Evolutionary conservation across 2,888 invertebrate species (phyloP), one percentile per base, ranked within the genome.

Genomic region (Syrphus vitripennis): DNA sequence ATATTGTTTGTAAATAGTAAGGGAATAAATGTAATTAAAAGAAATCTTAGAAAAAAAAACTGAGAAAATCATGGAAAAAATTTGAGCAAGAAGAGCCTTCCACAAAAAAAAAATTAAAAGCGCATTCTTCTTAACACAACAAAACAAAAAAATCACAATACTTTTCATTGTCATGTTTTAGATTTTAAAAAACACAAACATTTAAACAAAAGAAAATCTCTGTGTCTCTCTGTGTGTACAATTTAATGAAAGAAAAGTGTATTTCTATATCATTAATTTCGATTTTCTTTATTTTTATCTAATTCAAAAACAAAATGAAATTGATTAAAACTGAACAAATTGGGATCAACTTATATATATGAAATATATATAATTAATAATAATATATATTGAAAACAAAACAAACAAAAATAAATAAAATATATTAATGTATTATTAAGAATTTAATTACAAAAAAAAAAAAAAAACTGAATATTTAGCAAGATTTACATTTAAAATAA

Each of bases 321-420:
- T 79, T 86, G 69, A 79, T 83, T 86, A 91, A 91, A 91, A 92
- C 91, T 92, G 92, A 92, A 91, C 90, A 91, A 88, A 92, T 92
- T 92, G 92, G 92, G 92, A 92, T 91, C 92, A 92, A 92, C 91
- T 92, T 92, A 91, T 92, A 91, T 91, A 91, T 91, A 91, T 91
- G 91, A 91, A 90, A 89, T 89, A 90, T 89, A 90, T 89, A 90
- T 89, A 89, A 90, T 89, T 88, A 89, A 89, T 87, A 82, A 76
- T 76, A 50, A 82, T 81, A 86, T 86, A 86, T 78, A 70, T 79
- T 75, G 87, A 87, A 82, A 75, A 57, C 40, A 87, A 63, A 71
- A 72, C 40, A 42, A 40, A 69, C 50, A 55, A 72, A 69, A 76
- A 77, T 78, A 88, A 87, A 83, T 55, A 88, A 84, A 88, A 87